These are phyloP conservation scores for Mesochorus sp. DNA, from an alignment of 2,888 invertebrate genomes.

Conservation along the genomic window DNA sequence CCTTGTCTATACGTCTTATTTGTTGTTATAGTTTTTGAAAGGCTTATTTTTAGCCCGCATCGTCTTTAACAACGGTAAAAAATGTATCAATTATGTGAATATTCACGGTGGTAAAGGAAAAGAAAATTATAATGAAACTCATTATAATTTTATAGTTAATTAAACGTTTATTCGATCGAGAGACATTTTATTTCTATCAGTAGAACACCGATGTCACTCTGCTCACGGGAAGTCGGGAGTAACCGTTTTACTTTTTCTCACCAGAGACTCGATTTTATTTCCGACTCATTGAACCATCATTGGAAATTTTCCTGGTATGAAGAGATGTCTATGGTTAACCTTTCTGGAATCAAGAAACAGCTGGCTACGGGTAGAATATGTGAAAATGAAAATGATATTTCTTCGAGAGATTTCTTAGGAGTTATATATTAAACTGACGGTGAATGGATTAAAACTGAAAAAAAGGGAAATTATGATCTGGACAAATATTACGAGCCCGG, in stretches of 20 bases:
- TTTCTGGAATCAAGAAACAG: slow-evolving; percentile 7
- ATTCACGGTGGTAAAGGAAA: slow-evolving; percentile 21
- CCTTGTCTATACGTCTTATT: slow-evolving; percentile 22
- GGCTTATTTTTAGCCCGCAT: background rate
- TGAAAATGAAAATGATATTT: too few species aligned
- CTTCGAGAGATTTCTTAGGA: too few species aligned
- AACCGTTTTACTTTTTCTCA: slow-evolving; percentile 44
- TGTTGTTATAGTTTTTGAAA: background rate
- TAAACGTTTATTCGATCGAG: slow-evolving; percentile 66
- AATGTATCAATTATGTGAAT: slow-evolving; percentile 52
- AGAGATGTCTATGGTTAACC: slow-evolving; percentile 3
- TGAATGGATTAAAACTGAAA: too few species aligned
- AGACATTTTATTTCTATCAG: slow-evolving; percentile 60
- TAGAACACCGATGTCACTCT: slow-evolving; percentile 57
- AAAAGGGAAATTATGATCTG: too few species aligned
- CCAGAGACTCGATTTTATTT: slow-evolving; percentile 77
- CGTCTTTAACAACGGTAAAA: background rate
- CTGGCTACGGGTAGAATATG: too few species aligned
- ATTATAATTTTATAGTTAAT: slow-evolving; percentile 81
- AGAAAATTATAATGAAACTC: slow-evolving; percentile 71
- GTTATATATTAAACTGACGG: too few species aligned
- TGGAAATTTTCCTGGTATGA: slow-evolving; percentile 17
- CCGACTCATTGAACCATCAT: slow-evolving; percentile 78
- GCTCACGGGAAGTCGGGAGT: slow-evolving; percentile 24
- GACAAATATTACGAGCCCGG: too few species aligned